Base-by-base conservation (phyloP, 1,140 invertebrate genomes). In the Drosophila triauraria region DNA sequence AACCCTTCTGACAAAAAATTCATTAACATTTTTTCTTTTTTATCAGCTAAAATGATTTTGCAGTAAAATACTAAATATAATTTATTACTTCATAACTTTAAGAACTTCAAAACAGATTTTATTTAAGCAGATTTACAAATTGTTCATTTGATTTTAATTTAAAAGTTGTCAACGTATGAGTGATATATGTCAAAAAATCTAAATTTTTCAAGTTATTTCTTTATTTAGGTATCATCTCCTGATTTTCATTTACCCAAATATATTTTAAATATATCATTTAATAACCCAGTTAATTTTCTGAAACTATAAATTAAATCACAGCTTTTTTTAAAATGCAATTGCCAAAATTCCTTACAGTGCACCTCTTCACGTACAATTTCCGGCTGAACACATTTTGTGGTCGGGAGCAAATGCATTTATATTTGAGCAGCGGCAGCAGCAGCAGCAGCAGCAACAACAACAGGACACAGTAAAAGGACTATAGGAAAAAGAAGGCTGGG, bases 351-450 rank as follows among this genome's bases (percentile, higher is more conserved):
- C 17, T 53, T 3, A 4, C 69, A 74, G 74, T 81, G 80, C 78
- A 78, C 65, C 84, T 72, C 61, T 75, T 70, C 86, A 91, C 86
- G 82, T 91, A 91, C 87, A 91, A 91, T 91, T 91, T 91, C 87
- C 87, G 87, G 86, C 88, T 91, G 77, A 91, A 86, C 86, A 91
- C 87, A 91, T 91, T 88, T 88, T 88, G 84, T 88, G 84, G 84
- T 88, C 70, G 81, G 84, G 77, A 65, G 78, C 80, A 90, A 87
- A 90, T 90, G 84, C 84, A 88, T 88, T 88, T 88, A 88, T 88
- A 88, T 88, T 88, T 88, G 74, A 90, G 69, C 83, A 80, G 81
- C 67, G 76, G 17, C 59, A 79, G 30, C 75, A 76, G 40, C 65
- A 68, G 17, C 65, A 68, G 17, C 62, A 74, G 27, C 72, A 77